A percentile compares a stretch with the other conserved stretches of the same genome.
Conservation (phyloP, 2,797 vertebrate genomes). For the Sebastes kiyomatsui region DNA sequence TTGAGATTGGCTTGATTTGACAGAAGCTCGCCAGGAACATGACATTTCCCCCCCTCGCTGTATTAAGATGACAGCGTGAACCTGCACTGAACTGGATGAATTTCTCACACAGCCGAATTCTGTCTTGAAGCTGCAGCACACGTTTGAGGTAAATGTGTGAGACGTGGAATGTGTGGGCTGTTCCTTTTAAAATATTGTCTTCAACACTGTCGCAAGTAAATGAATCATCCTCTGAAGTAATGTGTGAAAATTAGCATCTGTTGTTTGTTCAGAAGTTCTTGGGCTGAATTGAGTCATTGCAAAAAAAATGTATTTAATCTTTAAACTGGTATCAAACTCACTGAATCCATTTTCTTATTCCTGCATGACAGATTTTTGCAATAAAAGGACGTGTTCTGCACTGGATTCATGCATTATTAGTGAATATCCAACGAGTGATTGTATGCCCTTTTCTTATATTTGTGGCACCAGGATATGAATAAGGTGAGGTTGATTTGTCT, state of each 20-base stretch:
- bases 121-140: neutral
- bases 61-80: neutral
- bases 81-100: neutral
- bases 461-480: constrained; percentile 9
- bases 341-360: neutral
- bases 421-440: neutral
- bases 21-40: constrained; percentile 4
- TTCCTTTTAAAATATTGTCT: neutral
- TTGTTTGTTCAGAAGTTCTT: neutral
- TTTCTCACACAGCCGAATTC: neutral
- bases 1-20: constrained; percentile 32
- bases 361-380: neutral
- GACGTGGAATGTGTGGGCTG: neutral
- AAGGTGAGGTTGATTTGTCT: neutral
- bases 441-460: constrained; percentile 2
- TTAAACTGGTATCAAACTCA: neutral
- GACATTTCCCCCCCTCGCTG: neutral
- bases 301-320: neutral
- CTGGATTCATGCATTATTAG: neutral
- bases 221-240: neutral
- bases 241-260: constrained; percentile 16
- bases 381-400: neutral
- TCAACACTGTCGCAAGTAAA: neutral
- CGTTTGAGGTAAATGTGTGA: neutral
- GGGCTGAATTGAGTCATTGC: neutral